phyloP scores from a whole-genome alignment of 2,888 invertebrate species.

The Sphaerophoria rueppellii region DNA sequence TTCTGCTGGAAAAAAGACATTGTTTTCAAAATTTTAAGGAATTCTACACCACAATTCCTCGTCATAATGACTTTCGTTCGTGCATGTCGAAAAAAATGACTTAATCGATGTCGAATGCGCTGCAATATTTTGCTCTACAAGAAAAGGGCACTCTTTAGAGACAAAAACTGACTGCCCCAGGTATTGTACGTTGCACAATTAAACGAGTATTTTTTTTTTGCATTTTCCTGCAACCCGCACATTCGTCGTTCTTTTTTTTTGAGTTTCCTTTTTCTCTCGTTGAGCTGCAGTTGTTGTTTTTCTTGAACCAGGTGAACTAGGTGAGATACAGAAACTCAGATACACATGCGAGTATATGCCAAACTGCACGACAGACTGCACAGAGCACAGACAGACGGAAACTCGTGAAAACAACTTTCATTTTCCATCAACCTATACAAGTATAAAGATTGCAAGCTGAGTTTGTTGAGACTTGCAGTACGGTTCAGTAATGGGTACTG shows the following conservation, averaged over 20 bases:
- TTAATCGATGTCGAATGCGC: constrained; percentile 66
- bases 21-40: constrained; percentile 37
- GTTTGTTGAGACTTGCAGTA: constrained; percentile 11
- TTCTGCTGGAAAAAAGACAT: constrained; percentile 9
- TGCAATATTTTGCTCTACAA: constrained; percentile 22
- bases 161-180: constrained; percentile 14
- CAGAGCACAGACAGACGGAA: constrained; percentile 48
- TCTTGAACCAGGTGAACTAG: constrained; percentile 69
- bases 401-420: constrained; percentile 74
- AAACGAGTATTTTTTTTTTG: constrained; percentile 57
- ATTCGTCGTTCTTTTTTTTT: constrained; percentile 36
- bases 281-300: constrained; percentile 19
- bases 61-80: constrained; percentile 57
- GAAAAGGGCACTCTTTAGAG: constrained; percentile 63
- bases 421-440: constrained; percentile 59
- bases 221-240: constrained; percentile 37
- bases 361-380: constrained; percentile 48
- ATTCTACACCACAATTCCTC: constrained; percentile 67
- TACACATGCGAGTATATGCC: constrained; percentile 65
- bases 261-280: constrained; percentile 57
- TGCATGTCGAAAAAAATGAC: constrained; percentile 67
- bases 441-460: not conserved
- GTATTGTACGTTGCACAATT: constrained; percentile 64
- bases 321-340: constrained; percentile 68
- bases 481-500: not conserved